Base-by-base conservation (phyloP, 2,113 vertebrate species). In the Hyla sarda region DNA sequence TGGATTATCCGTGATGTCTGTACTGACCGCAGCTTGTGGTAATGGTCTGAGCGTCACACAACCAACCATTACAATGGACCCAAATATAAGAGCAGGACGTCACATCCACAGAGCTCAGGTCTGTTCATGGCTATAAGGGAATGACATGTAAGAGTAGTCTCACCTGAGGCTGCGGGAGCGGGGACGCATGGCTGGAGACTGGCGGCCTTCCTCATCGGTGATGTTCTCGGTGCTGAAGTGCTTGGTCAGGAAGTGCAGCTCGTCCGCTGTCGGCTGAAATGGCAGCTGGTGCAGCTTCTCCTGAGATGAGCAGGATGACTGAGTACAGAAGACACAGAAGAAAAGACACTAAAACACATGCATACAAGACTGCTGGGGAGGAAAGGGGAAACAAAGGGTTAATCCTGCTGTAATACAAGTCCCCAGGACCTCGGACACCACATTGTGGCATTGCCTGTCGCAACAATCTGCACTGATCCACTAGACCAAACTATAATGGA, bases 281-380 rank as follows among this genome's bases (percentile, higher is more conserved):
- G 98, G 98, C 94, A 99, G 92, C 94, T 99, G 98, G 94, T 99
- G 97, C 90, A 99, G 96, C 94, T 98, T 98, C 93, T 99, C 98
- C 95, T 99, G 98, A 90, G 98, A 99, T 96, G 98, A 99, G 95
- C 97, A 99, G 89, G 98, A 99, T 90, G 98, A 99, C 98, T 99
- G 94, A 94, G 95, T 95, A 93, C 93, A 95, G 93, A 95, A 77
- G 41, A 90, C 90, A 90, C 89, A 92, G 89, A 92, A 89, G 90
- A 90, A 89, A 85, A 48, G 90, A 91, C 89, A 90, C 90, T 90
- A 90, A 91, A 90, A 92, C 81, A 83, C 89, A 91, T 89, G 89
- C 89, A 92, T 89, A 91, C 87, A 88, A 87, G 87, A 90, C 88
- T 88, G 88, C 90, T 88, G 83, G 86, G 78, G 41, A 48, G 47